Evolutionary conservation across 2,113 vertebrate genomes (phyloP).

Genomic region (Zosterops borbonicus): DNA sequence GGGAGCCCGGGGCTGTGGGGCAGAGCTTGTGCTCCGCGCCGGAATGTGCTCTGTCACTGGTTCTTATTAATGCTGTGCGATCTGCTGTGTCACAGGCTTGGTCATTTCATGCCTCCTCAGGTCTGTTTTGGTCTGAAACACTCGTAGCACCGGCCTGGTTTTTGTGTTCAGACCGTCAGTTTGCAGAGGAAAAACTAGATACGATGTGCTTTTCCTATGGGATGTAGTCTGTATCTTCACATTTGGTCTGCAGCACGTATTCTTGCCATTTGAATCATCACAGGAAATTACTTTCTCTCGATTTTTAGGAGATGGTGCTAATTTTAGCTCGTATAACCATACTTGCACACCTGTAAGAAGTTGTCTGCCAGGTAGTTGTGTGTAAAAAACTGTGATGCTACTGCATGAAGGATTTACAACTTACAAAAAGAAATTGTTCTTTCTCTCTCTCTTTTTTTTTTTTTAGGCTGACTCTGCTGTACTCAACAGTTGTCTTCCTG

Average conservation of each 20-base stretch:
- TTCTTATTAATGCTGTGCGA: fast-evolving
- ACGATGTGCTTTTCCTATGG: fast-evolving
- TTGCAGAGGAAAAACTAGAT: not conserved
- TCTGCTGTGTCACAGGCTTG: not conserved
- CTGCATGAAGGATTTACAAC: not conserved
- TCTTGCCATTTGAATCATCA: fast-evolving
- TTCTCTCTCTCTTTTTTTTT: not conserved
- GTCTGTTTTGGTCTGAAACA: not conserved
- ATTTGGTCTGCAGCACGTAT: fast-evolving
- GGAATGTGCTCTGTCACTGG: fast-evolving
- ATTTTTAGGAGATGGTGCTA: not conserved
- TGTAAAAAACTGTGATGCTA: not conserved
- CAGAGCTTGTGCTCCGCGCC: no score
- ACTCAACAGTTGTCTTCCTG: constrained; percentile 90
- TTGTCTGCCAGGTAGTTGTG: not conserved
- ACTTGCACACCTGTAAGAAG: fast-evolving
- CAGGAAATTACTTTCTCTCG: fast-evolving
- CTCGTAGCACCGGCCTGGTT: not conserved
- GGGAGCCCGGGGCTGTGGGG: not conserved
- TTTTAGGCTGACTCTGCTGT: constrained; percentile 88
- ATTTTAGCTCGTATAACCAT: fast-evolving
- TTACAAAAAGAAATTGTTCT: not conserved
- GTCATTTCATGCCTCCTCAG: not conserved
- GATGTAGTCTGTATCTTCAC: fast-evolving
- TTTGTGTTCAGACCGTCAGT: not conserved